Evolutionary conservation across 2,888 invertebrate species (phyloP), one percentile per base, ranked within the genome.

Genomic region (Synergus umbraculus): DNA sequence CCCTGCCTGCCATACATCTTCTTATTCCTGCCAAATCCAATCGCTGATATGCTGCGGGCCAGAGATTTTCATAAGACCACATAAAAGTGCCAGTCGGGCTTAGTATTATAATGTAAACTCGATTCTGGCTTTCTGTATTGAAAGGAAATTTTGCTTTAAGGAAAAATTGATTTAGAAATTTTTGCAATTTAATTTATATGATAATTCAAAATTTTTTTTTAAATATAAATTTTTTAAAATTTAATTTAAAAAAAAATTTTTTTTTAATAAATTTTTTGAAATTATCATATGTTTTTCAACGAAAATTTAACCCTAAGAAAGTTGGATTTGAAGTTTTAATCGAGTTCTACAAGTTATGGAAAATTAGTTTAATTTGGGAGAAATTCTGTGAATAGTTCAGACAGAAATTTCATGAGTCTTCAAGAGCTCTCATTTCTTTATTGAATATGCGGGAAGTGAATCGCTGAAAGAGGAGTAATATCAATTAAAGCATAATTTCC

Each of bases 11-110:
- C 83, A 77, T 79, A 54, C 81, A 76, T 78, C 78, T 79, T 79
- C 81, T 82, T 79, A 79, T 82, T 82, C 69, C 65, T 78, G 65
- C 78, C 79, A 77, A 79, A 81, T 73, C 54, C 73, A 54, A 73
- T 73, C 73, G 29, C 73, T 73, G 73, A 73, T 73, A 54, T 73
- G 46, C 54, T 49, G 73, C 73, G 54, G 37, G 54, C 37, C 73
- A 73, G 73, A 73, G 49, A 73, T 54, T 73, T 49, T 73, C 46
- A 69, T 41, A 64, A 64, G 13, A 64, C 41, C 37, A 66, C 10
- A 43, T 49, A 29, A 49, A 49, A 69, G 22, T 43, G 9, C 41
- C 43, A n/a, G 4, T 18, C 18, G n/a, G 10, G 18, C 8, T 18
- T 44, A 41, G 4, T 15, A 10, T 12, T 63, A 18, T 63, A 7